A percentile compares a stretch with the other conserved stretches of the same genome.
phyloP scores from a whole-genome alignment of 1,140 invertebrate species.

The Zophobas morio region DNA sequence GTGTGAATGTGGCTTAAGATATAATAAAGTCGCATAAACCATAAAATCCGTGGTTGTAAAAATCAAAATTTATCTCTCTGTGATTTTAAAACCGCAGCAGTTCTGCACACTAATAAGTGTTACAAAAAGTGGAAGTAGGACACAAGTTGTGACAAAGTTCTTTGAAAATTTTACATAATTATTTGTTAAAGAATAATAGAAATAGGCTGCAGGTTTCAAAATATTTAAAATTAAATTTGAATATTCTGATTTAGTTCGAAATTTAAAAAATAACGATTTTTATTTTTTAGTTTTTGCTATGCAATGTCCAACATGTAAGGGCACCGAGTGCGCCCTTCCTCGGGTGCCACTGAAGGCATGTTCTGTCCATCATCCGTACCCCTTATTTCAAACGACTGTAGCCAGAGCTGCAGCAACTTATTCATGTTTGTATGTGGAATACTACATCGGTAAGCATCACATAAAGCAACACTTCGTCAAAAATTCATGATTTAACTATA shows the following conservation, averaged over 20 bases:
- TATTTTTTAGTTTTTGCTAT: conserved; percentile 19
- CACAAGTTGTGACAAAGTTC: too few relatives aligned
- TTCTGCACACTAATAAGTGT: too few relatives aligned
- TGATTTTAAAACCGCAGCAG: too few relatives aligned
- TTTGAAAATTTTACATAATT: too few relatives aligned
- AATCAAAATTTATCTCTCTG: too few relatives aligned
- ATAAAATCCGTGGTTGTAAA: too few relatives aligned
- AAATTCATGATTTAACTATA: too few relatives aligned
- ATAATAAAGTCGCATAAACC: too few relatives aligned
- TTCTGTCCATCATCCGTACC: background rate
- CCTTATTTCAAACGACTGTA: background rate
- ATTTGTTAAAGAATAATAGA: too few relatives aligned
- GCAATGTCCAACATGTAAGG: conserved; percentile 22
- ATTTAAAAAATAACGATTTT: background rate
- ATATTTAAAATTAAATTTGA: background rate
- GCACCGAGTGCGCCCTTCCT: background rate
- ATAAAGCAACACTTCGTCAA: too few relatives aligned
- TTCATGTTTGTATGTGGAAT: conserved; percentile 8
- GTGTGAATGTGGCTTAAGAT: background rate
- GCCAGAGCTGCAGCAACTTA: background rate
- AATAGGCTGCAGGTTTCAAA: too few relatives aligned
- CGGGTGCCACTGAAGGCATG: background rate
- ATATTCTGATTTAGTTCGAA: background rate
- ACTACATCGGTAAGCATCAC: background rate
- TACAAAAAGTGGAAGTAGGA: too few relatives aligned